Conservation (phyloP, 2,113 vertebrate genomes). For the Equus przewalskii region DNA sequence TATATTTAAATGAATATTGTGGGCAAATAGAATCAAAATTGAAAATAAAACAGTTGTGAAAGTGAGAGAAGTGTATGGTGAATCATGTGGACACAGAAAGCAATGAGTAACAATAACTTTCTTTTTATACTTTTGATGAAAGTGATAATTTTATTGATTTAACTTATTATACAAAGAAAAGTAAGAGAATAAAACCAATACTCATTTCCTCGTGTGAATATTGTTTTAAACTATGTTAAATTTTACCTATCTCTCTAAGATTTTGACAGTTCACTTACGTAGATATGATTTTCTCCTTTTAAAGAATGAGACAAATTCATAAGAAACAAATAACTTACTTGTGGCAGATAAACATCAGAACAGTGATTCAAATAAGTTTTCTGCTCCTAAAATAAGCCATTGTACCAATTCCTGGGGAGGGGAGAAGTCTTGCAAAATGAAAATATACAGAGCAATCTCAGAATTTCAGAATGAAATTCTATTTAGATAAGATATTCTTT, state of each 20-base stretch:
- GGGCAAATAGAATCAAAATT: background rate
- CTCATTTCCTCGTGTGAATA: background rate
- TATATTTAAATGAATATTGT: background rate
- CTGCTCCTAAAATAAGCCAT: background rate
- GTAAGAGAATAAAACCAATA: background rate
- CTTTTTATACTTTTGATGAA: background rate
- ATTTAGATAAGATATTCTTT: background rate
- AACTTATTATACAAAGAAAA: background rate
- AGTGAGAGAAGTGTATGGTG: background rate
- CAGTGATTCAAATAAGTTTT: background rate
- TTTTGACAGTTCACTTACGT: background rate
- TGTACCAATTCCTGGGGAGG: background rate
- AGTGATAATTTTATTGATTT: background rate
- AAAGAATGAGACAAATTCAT: background rate
- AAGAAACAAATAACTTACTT: background rate
- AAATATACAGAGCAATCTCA: background rate
- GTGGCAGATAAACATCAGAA: background rate
- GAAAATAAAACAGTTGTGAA: background rate
- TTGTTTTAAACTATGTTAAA: background rate
- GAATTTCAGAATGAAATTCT: background rate
- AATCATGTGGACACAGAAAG: background rate
- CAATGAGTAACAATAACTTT: background rate
- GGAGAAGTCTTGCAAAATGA: background rate
- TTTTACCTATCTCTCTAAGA: background rate
- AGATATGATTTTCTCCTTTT: background rate